Base-by-base conservation (phyloP, 2,113 vertebrate genomes). In the Gnathonemus echidnorhynchus region DNA sequence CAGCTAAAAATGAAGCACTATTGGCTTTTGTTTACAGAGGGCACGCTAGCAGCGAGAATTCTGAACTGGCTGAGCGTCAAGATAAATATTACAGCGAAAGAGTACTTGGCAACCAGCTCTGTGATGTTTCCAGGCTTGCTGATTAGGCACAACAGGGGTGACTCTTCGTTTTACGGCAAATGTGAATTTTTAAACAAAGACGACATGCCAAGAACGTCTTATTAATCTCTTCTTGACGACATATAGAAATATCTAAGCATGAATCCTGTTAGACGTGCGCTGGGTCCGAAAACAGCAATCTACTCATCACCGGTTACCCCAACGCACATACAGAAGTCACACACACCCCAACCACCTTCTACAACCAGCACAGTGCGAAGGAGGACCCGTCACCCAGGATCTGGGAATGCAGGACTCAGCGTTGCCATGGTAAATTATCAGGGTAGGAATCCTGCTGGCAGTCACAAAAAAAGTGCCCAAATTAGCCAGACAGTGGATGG, bases 121-220 rank as follows among this genome's bases (percentile, higher is more conserved):
- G 21, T 15, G 24, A 86, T 90, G 52, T 86, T 90, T 86, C 89
- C 80, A 86, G 52, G n/a, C 89, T 49, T 86, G 89, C 89, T 90
- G 80, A 90, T 90, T 53, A 90, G 89, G 89, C 89, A 90, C 39
- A 86, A 86, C 80, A 86, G 56, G 83, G 53, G n/a, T n/a, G 83
- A 90, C 21, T 80, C 53, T 62, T 66, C 89, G 39, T 35, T 89
- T 83, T 83, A 77, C 50, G 35, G 88, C 74, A 84, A 89, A 46
- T 27, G 35, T 21, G 80, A 58, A 56, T 89, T 62, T 86, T 89
- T 89, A 89, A 89, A 86, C 89, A 86, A 62, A 85, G 89, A 50
- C 77, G 13, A 31, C 52, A 31, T 27, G 89, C 89, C 89, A 89
- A 27, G 21, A 89, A 31, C 52, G 31, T 80, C 50, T 86, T 85